Percentiles rank a stretch among this genome's conserved stretches.
phyloP scores from a whole-genome alignment of 2,888 invertebrate genomes.

The Synanthedon myopaeformis region DNA sequence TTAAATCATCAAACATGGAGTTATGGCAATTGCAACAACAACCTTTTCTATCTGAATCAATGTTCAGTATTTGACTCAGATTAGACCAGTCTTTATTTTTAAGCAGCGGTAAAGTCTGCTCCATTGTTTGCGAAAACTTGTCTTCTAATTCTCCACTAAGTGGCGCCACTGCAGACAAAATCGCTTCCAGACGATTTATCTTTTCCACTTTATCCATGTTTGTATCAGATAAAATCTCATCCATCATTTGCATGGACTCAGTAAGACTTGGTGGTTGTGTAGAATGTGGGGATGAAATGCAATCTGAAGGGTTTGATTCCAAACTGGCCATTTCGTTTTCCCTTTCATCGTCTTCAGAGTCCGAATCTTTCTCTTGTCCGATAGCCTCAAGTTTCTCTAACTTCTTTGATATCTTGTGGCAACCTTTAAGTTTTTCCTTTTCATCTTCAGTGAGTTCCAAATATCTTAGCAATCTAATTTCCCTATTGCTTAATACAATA shows the following conservation, averaged over 20 bases:
- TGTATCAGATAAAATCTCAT: conserved; percentile 84
- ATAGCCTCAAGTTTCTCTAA: conserved; percentile 88
- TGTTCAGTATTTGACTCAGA: conserved; percentile 60
- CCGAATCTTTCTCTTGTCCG: conserved; percentile 81
- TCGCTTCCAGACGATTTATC: conserved; percentile 88
- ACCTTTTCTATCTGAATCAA: conserved; percentile 53
- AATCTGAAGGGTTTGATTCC: conserved; percentile 84
- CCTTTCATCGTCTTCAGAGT: conserved; percentile 79
- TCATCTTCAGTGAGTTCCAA: conserved; percentile 92
- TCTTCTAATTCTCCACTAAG: conserved; percentile 73
- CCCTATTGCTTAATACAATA: conserved; percentile 91
- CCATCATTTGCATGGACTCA: conserved; percentile 91
- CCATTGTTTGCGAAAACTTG: conserved; percentile 65
- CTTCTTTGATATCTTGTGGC: conserved; percentile 92
- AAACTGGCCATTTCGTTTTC: conserved; percentile 84
- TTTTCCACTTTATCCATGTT: conserved; percentile 87
- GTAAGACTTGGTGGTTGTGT: conserved; percentile 86
- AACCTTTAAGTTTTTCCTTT: conserved; percentile 90
- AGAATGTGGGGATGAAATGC: conserved; percentile 79
- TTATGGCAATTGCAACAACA: conserved; percentile 72
- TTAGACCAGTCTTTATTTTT: conserved; percentile 68
- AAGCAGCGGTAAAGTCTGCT: conserved; percentile 62
- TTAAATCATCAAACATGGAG: conserved; percentile 43
- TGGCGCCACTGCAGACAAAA: conserved; percentile 82
- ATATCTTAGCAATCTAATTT: conserved; percentile 88